phyloP scores from a whole-genome alignment of 2,888 invertebrate species.

The Drosophila villosipedis region DNA sequence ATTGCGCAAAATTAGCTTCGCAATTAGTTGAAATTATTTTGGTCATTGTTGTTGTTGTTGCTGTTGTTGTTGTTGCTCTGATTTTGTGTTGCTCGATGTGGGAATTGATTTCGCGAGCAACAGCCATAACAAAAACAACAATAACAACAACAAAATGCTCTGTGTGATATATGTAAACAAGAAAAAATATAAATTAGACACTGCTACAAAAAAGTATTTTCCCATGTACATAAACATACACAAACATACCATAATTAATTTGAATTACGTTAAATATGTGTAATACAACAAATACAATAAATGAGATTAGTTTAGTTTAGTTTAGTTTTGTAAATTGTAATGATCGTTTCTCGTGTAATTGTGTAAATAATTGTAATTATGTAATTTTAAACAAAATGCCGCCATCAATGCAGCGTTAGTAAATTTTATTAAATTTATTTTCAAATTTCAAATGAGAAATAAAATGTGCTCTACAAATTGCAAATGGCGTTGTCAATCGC shows the following conservation, averaged over 20 bases:
- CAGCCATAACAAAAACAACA: conserved; percentile 28
- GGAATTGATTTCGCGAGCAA: conserved; percentile 49
- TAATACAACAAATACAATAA: conserved; percentile 38
- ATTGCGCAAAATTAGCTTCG: conserved; percentile 69
- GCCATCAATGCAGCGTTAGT: conserved; percentile 45
- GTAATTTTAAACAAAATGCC: conserved; percentile 51
- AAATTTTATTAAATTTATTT: conserved; percentile 65
- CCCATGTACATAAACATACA: conserved; percentile 42
- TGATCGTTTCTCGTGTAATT: conserved; percentile 52
- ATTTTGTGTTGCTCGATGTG: conserved; percentile 50
- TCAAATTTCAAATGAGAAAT: conserved; percentile 47
- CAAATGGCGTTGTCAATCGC: neutral
- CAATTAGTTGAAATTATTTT: conserved; percentile 74
- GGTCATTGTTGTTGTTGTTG: conserved; percentile 40
- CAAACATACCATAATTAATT: conserved; percentile 52
- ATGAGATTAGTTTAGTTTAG: conserved; percentile 53
- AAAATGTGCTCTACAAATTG: conserved; percentile 46
- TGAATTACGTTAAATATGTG: conserved; percentile 50
- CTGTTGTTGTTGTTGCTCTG: conserved; percentile 39
- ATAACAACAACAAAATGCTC: conserved; percentile 53
- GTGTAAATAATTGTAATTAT: conserved; percentile 70
- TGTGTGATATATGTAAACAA: conserved; percentile 79
- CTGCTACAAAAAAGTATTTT: conserved; percentile 60
- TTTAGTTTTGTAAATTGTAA: conserved; percentile 47
- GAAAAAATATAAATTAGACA: conserved; percentile 51